These are phyloP conservation scores for Melitaea cinxia DNA, from an alignment of 1,140 invertebrate species.

Conservation along the genomic window DNA sequence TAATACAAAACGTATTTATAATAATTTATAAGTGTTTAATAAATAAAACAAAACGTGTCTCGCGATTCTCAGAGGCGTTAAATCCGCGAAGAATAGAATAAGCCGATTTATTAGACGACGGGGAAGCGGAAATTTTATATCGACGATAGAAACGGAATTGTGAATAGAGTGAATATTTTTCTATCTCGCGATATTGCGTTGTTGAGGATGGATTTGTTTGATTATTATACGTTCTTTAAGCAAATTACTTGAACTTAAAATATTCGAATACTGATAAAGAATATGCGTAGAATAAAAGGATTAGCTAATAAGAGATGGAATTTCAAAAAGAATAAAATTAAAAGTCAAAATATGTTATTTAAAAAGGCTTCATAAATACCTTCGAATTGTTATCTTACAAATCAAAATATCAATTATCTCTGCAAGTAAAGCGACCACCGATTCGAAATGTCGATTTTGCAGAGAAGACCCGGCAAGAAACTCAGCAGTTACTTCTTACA, in stretches of 20 bases:
- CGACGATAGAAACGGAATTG: neutral
- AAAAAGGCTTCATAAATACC: too few relatives aligned
- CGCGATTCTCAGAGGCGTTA: constrained; percentile 2
- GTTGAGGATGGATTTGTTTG: neutral
- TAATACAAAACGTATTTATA: too few relatives aligned
- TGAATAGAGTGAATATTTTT: neutral
- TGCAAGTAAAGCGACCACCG: too few relatives aligned
- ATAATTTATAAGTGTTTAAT: too few relatives aligned
- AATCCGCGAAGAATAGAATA: constrained; percentile 6
- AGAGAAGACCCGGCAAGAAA: too few relatives aligned
- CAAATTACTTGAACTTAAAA: neutral
- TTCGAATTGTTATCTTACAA: too few relatives aligned
- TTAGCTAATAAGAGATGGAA: too few relatives aligned
- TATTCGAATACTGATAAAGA: neutral
- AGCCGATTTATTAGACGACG: constrained; percentile 24
- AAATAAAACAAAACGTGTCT: constrained; percentile 9
- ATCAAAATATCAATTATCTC: too few relatives aligned
- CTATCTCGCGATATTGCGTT: neutral
- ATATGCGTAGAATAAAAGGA: neutral
- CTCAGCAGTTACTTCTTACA: too few relatives aligned
- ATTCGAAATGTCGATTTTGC: too few relatives aligned
- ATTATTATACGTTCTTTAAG: constrained; percentile 3
- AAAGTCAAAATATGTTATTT: too few relatives aligned
- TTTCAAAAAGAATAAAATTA: neutral
- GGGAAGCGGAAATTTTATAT: constrained; percentile 2